Evolutionary conservation across 2,888 invertebrate genomes (phyloP), one percentile per base, ranked within the genome.

Genomic region (Liopterus haemorrhoidalis): DNA sequence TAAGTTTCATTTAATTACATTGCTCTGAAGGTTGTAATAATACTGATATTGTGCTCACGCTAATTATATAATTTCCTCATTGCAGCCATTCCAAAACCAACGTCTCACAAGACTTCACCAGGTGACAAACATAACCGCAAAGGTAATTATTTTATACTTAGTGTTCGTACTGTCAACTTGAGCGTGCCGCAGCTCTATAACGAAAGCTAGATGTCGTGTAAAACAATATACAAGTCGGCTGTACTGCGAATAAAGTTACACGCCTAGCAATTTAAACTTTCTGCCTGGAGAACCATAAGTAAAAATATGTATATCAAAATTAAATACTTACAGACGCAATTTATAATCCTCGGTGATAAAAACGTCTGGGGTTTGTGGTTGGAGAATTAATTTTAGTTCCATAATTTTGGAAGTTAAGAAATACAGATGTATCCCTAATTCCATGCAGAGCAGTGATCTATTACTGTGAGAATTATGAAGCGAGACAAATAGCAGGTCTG

Each of bases 1-100:
- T 83, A 69, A 79, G 81, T 78, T 59, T 38, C 41, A 12, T 37
- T 20, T 25, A 40, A n/a, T n/a, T n/a, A 25, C 37, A 15, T 15
- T 16, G n/a, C 15, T 32, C 5, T 14, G 15, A 15, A 37, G 15
- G 5, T 18, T 37, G 6, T 18, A 6, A 33, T 20, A 30, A 15
- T 35, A 18, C 5, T 36, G 2, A 2, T 5, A 24, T 20, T 22
- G 20, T 22, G 5, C 2, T 12, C 9, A 3, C 14, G 14, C 9
- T 31, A 31, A 9, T 3, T 31, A 31, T 4, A 31, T 18, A 33
- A 33, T 5, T n/a, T 2, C 2, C 9, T 16, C 28, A 11, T 41
- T 36, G n/a, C 20, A 45, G 45, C 38, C 15, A 45, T 45, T 39
- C 39, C 45, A 9, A 45, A 45, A 39, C 45, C 45, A 32, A 33